Evolutionary conservation across 2,888 invertebrate genomes (phyloP).

Genomic region (Vannuccia rotundouncinata): DNA sequence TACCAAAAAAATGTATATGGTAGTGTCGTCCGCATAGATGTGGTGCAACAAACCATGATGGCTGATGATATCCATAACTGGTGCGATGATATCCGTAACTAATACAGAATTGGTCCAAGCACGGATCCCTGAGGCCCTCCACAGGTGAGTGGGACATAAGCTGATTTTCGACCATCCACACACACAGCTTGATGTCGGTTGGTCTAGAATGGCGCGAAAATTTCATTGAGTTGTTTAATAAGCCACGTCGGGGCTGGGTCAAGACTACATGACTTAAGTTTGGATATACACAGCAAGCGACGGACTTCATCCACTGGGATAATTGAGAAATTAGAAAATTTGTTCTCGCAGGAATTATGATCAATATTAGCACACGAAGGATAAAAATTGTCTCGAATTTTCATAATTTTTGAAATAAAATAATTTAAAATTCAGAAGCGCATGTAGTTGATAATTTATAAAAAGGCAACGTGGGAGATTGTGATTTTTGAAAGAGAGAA

Average conservation of each 20-base stretch:
- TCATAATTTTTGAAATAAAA: no score
- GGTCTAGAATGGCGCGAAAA: slow-evolving; percentile 13
- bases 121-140: background rate
- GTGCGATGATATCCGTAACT: background rate
- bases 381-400: no score
- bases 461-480: no score
- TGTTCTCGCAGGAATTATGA: no score
- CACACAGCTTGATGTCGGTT: slow-evolving; percentile 14
- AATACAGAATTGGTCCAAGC: slow-evolving; percentile 9
- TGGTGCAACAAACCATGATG: background rate
- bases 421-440: no score
- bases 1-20: background rate
- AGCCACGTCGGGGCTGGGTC: background rate
- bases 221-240: background rate
- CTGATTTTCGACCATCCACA: background rate
- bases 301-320: background rate
- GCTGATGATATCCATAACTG: background rate
- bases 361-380: no score
- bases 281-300: slow-evolving; percentile 5
- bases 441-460: no score
- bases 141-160: background rate
- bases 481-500: no score
- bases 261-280: slow-evolving; percentile 11
- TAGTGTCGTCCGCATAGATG: background rate
- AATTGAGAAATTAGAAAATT: background rate